These are phyloP conservation scores for Microtus oregoni DNA, from an alignment of 2,113 vertebrate genomes.

Conservation along the genomic window DNA sequence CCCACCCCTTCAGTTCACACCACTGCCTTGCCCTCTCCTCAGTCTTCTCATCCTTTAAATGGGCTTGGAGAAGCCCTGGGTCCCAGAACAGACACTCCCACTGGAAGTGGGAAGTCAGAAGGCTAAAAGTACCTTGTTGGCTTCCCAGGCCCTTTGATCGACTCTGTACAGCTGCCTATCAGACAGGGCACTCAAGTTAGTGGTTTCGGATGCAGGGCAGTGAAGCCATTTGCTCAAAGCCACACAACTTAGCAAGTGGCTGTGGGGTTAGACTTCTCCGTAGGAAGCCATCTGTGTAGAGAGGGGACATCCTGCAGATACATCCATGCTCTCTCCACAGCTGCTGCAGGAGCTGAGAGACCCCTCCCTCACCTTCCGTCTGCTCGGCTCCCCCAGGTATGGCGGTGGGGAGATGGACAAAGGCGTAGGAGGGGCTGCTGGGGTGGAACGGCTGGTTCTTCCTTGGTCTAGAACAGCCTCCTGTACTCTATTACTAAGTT, in stretches of 20 bases:
- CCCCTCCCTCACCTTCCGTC: conserved; percentile 87
- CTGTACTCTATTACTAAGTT: background rate
- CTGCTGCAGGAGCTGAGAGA: conserved; percentile 89
- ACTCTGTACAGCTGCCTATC: background rate
- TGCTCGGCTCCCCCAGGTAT: conserved; percentile 91
- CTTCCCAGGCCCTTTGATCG: background rate
- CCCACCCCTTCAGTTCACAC: background rate
- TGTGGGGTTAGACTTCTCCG: background rate
- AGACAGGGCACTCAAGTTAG: background rate
- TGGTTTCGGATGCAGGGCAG: background rate
- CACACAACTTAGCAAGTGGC: background rate
- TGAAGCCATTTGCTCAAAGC: background rate
- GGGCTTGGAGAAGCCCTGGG: background rate
- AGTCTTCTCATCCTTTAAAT: background rate
- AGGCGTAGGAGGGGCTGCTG: background rate
- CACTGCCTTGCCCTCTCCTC: accelerated
- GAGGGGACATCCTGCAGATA: background rate
- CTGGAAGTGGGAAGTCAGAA: too few species aligned
- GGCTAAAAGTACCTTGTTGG: background rate
- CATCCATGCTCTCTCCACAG: conserved; percentile 55
- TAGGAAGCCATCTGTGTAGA: background rate
- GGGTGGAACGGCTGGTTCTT: background rate
- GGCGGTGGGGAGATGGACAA: background rate
- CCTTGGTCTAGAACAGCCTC: background rate
- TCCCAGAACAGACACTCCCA: background rate